Conservation (phyloP, 2,888 invertebrate species). For the Hydrotaea cyrtoneurina region DNA sequence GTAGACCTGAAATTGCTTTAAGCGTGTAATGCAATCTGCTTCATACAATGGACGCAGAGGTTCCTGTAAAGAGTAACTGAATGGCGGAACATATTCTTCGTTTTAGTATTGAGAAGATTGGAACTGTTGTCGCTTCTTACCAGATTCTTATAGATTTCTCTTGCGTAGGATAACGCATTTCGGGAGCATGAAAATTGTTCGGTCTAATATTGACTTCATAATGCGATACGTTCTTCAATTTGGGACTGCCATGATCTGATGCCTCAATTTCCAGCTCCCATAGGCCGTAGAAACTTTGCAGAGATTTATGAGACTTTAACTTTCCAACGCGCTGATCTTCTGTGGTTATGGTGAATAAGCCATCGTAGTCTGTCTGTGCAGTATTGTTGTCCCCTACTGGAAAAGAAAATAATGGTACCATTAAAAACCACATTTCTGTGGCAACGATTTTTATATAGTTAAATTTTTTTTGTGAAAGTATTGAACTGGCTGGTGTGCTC, state of each 20-base stretch:
- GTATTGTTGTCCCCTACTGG: conserved; percentile 69
- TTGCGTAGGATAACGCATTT: conserved; percentile 82
- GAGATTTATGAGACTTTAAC: conserved; percentile 80
- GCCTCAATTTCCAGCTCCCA: conserved; percentile 83
- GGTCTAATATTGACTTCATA: conserved; percentile 82
- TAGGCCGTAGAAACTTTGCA: conserved; percentile 83
- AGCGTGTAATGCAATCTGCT: conserved; percentile 77
- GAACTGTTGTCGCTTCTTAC: conserved; percentile 49
- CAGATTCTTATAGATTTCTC: conserved; percentile 68
- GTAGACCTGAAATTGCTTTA: conserved; percentile 81
- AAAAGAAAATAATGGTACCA: too few species aligned
- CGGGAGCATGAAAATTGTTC: conserved; percentile 83
- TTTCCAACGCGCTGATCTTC: conserved; percentile 80
- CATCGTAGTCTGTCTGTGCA: conserved; percentile 71
- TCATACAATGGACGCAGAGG: conserved; percentile 69
- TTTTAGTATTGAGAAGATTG: not conserved
- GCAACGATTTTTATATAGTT: too few species aligned
- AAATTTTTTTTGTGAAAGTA: too few species aligned
- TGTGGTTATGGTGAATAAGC: conserved; percentile 77
- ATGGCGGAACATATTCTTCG: not conserved
- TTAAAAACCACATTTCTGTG: too few species aligned
- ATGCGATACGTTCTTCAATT: conserved; percentile 77
- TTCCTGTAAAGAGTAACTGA: conserved; percentile 68
- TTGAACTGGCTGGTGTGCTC: too few species aligned
- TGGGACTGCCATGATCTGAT: conserved; percentile 82